Base-by-base conservation (phyloP, 2,797 vertebrate species). In the Typhlichthys eigenmanni region DNA sequence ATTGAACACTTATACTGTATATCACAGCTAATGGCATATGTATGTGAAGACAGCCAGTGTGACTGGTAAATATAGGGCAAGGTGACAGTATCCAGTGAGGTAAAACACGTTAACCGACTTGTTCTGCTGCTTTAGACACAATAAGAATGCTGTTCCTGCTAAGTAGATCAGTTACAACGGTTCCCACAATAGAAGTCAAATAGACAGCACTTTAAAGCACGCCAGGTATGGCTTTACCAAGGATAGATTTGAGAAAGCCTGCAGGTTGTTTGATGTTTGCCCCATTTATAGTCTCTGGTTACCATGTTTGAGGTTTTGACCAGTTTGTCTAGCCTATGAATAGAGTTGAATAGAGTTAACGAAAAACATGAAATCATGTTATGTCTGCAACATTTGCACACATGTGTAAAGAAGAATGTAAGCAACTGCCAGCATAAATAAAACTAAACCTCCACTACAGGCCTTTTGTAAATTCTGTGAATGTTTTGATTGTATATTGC, bases 51-150 rank as follows among this genome's bases (percentile, higher is more conserved):
- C 74, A 59, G 58, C 73, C 65, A 52, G 50, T 3, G 49, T 12
- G 51, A 75, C 70, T 70, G 66, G 60, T 62, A 43, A 81, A 81
- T 75, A 62, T 60, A 49, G 61, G 73, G 76, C 72, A 84, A 1
- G 70, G 74, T 80, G 60, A 69, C 62, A 56, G 72, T 71, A 64
- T 71, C 66, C 71, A 59, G 55, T 80, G 70, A 76, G 72, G 71
- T 83, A 71, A 83, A 76, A 80, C 84, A 87, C 81, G 90, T 82
- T 47, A 82, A 82, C 89, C 59, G 58, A 92, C 93, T 83, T 57
- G 92, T 93, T 90, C 69, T 83, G 71, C 91, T 51, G 38, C 87
- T 87, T 87, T 62, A 47, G 45, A 79, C 67, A 88, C 84, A 87
- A 87, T 73, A 63, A 34, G 2, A 60, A 53, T 55, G 47, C 54